Conservation (phyloP, 2,888 invertebrate species). For the Pristionchus exspectatus region DNA sequence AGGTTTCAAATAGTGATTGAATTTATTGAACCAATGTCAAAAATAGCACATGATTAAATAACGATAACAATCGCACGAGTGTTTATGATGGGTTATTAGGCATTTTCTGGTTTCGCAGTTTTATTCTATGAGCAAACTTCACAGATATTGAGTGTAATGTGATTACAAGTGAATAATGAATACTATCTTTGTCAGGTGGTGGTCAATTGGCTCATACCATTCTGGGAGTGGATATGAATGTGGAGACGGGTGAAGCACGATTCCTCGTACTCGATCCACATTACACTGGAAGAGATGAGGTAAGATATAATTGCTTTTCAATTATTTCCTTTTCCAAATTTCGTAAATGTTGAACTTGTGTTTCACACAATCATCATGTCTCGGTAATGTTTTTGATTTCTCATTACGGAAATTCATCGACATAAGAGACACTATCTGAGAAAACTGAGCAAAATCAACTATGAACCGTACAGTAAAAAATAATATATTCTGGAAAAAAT, state of each 20-base stretch:
- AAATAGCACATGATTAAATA: too few relatives aligned
- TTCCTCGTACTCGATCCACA: slow-evolving; percentile 99
- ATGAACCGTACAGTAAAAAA: too few relatives aligned
- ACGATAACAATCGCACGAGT: too few relatives aligned
- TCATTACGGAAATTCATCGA: too few relatives aligned
- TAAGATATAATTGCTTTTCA: neutral
- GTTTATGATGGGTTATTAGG: too few relatives aligned
- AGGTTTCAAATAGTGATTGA: neutral
- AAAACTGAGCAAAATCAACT: too few relatives aligned
- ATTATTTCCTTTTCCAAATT: neutral
- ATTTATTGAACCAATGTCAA: neutral
- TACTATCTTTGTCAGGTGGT: slow-evolving; percentile 85
- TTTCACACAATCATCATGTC: neutral
- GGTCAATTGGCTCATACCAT: slow-evolving; percentile 98
- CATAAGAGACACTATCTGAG: too few relatives aligned
- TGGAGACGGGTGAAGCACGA: slow-evolving; percentile 87
- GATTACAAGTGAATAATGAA: neutral
- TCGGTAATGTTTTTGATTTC: slow-evolving; percentile 65
- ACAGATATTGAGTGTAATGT: too few relatives aligned
- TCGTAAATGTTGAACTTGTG: neutral
- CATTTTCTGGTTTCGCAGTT: too few relatives aligned
- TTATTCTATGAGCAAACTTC: too few relatives aligned
- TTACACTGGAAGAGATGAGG: slow-evolving; percentile 86
- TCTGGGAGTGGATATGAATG: slow-evolving; percentile 92
- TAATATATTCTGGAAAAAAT: too few relatives aligned